Percentiles rank a stretch among this genome's conserved stretches.
Evolutionary conservation across 35 echinoderm and acorn worm genomes (phyloP).

Genomic region (Acanthaster planci): DNA sequence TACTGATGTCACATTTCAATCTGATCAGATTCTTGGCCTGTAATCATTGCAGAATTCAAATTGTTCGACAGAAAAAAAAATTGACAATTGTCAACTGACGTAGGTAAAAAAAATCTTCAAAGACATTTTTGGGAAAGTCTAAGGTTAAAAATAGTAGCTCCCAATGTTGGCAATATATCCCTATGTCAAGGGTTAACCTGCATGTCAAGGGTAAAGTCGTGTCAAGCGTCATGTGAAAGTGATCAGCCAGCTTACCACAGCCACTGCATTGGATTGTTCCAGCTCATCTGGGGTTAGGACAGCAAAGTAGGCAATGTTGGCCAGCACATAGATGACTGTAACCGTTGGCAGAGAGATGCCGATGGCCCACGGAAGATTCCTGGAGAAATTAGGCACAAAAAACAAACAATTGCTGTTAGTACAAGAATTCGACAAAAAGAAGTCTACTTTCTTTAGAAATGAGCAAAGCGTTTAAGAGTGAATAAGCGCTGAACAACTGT

Average conservation of each 20-base stretch:
- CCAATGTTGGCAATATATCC: too few relatives aligned
- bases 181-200: not conserved
- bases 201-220: not conserved
- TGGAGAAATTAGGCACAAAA: constrained; percentile 27
- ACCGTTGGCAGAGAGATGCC: constrained; percentile 57
- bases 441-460: not conserved
- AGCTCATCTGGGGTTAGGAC: constrained; percentile 71
- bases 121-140: too few relatives aligned
- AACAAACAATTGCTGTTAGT: not conserved
- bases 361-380: constrained; percentile 74
- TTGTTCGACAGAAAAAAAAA: too few relatives aligned
- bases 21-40: too few relatives aligned
- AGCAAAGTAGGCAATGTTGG: constrained; percentile 90
- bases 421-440: too few relatives aligned
- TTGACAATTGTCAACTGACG: too few relatives aligned
- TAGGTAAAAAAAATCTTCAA: too few relatives aligned
- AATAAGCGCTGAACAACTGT: not conserved
- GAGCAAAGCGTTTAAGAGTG: not conserved
- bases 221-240: not conserved
- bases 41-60: too few relatives aligned
- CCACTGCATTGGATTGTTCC: constrained; percentile 72
- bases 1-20: too few relatives aligned
- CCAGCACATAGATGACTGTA: constrained; percentile 74
- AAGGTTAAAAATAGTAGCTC: too few relatives aligned
- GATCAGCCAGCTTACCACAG: constrained; percentile 61